Percentiles rank a stretch among this genome's conserved stretches.
Conservation (phyloP, 30 jellyfish, hydroid and myxozoan species). For the Chrysaora quinquecirrha region DNA sequence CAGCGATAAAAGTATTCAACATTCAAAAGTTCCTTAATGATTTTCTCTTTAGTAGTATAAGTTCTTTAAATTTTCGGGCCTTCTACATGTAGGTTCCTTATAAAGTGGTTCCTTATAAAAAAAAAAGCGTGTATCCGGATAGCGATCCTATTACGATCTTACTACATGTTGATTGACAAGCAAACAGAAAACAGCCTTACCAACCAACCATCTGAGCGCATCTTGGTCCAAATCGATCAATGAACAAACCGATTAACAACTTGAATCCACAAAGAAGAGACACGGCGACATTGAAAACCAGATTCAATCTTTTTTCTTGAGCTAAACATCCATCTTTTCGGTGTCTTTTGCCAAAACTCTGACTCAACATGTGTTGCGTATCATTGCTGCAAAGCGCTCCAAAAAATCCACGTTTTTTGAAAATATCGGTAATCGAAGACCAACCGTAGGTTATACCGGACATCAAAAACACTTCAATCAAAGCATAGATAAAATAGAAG, state of each 20-base stretch:
- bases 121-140: too few relatives aligned
- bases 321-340: conserved; percentile 17
- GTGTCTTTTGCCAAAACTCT: neutral
- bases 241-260: conserved; percentile 67
- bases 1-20: too few relatives aligned
- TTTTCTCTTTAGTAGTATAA: too few relatives aligned
- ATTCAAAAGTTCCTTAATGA: too few relatives aligned
- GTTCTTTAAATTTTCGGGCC: too few relatives aligned
- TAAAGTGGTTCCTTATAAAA: too few relatives aligned
- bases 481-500: conserved; percentile 12
- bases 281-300: conserved; percentile 77
- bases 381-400: conserved; percentile 32
- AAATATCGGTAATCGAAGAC: conserved; percentile 75
- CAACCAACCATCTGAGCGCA: conserved; percentile 69
- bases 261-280: conserved; percentile 74
- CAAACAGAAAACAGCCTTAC: too few relatives aligned
- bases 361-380: neutral
- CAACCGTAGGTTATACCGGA: conserved; percentile 87
- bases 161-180: too few relatives aligned
- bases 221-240: conserved; percentile 79
- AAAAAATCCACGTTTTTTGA: conserved; percentile 49
- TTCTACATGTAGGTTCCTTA: too few relatives aligned
- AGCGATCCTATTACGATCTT: too few relatives aligned
- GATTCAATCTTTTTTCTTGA: conserved; percentile 66
- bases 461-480: conserved; percentile 33